Evolutionary conservation across 2,113 vertebrate species (phyloP), one percentile per base, ranked within the genome.

Genomic region (Hiodon tergisus): DNA sequence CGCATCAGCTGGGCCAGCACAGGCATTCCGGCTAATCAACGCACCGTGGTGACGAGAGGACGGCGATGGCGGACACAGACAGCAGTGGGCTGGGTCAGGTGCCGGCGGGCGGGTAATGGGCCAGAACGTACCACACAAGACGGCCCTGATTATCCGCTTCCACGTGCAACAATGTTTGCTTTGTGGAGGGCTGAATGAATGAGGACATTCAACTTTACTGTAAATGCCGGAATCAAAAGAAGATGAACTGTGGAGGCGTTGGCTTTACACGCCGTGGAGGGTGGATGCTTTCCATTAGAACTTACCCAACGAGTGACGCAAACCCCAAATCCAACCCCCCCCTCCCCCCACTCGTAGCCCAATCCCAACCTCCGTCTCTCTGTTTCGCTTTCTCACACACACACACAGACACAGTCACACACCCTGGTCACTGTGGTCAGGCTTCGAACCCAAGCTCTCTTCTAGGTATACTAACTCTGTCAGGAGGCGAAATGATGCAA

Each of bases 111-210:
- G 91, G 89, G 91, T 93, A 98, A 97, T 98, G 95, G 94, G 89
- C 96, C 94, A 87, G 96, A 93, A 97, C 94, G 89, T 95, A 91
- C 96, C 97, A 98, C 97, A 98, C 97, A 99, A 95, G 94, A 92
- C 92, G 94, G 89, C 93, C 92, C 94, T 93, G 93, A 95, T 97
- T 96, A 95, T 96, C 93, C 91, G 89, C 90, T 92, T 92, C 31
- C 95, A 96, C 95, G 95, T 98, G 97, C 91, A 94, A 96, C 94
- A 99, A 98, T 97, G 98, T 99, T 99, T 99, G 94, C 95, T 95
- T 98, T 97, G 96, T 95, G 93, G 93, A 95, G 93, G 94, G 92
- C 91, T 94, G 94, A 94, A 96, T 94, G 94, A 96, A 97, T 94
- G 93, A 95, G 94, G 94, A 96, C 93, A 95, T 97, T 97, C 93